phyloP scores from a whole-genome alignment of 2,888 invertebrate genomes.

The Ophion obscuratus region DNA sequence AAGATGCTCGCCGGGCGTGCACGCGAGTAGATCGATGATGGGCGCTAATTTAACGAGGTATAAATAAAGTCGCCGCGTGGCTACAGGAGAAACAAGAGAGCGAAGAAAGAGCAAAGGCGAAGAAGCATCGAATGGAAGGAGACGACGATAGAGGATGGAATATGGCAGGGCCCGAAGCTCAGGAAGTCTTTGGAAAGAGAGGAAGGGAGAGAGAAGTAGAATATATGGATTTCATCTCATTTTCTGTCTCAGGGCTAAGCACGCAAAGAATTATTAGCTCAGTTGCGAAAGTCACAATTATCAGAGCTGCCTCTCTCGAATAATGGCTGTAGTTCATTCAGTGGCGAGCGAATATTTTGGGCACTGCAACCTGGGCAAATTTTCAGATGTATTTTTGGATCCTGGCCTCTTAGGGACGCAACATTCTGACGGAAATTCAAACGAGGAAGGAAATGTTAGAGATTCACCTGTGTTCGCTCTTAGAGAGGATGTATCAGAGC shows the following conservation, averaged over 20 bases:
- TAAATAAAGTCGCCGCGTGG: constrained; percentile 76
- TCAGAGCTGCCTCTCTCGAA: background rate
- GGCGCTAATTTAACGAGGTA: constrained; percentile 81
- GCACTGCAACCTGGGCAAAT: background rate
- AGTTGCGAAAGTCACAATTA: constrained; percentile 14
- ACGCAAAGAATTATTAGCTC: constrained; percentile 29
- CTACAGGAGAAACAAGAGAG: constrained; percentile 55
- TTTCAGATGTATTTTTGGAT: background rate
- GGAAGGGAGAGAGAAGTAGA: constrained; percentile 45
- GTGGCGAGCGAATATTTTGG: background rate
- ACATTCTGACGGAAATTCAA: background rate
- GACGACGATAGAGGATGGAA: constrained; percentile 56
- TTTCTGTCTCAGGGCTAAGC: constrained; percentile 34
- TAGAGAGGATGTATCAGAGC: constrained; percentile 49
- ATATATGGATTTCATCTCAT: constrained; percentile 49
- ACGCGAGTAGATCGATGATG: constrained; percentile 77
- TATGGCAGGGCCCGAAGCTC: constrained; percentile 49
- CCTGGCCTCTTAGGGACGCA: background rate
- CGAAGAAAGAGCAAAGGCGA: constrained; percentile 52
- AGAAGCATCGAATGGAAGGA: constrained; percentile 55
- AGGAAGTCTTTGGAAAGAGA: constrained; percentile 71
- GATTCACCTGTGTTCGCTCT: constrained; percentile 30
- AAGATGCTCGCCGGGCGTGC: constrained; percentile 61
- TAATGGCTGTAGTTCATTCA: constrained; percentile 1
- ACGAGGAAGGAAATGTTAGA: background rate